These are phyloP conservation scores for Ferdinandea cuprea DNA, from an alignment of 2,888 invertebrate genomes.

Conservation along the genomic window DNA sequence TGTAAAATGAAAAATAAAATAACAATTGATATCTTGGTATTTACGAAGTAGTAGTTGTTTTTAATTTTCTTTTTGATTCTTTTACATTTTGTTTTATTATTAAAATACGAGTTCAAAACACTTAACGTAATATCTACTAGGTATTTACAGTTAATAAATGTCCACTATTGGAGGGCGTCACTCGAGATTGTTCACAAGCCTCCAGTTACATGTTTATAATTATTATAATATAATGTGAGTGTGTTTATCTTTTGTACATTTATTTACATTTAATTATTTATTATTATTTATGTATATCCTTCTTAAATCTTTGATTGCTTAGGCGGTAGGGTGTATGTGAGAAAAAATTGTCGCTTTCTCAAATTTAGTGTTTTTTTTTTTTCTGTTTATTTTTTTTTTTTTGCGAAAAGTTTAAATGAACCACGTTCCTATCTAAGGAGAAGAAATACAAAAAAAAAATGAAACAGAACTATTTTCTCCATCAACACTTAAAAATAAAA, in stretches of 20 bases:
- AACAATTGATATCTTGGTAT: slow-evolving; percentile 1
- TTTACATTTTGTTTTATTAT: slow-evolving; percentile 55
- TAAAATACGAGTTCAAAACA: slow-evolving; percentile 72
- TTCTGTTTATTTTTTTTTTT: not conserved
- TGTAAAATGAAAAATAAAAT: slow-evolving; percentile 16
- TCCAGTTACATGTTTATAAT: slow-evolving; percentile 52
- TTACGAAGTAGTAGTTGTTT: slow-evolving; percentile 40
- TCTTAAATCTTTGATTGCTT: slow-evolving; percentile 54
- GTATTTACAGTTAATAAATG: slow-evolving; percentile 68
- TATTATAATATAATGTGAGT: not conserved
- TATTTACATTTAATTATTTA: slow-evolving; percentile 65
- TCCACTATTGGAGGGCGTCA: slow-evolving; percentile 43
- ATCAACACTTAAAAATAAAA: slow-evolving; percentile 38
- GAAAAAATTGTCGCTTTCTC: not conserved
- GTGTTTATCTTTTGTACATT: slow-evolving; percentile 55
- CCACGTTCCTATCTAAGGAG: not conserved
- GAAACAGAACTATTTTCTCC: too few species aligned
- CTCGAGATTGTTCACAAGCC: slow-evolving; percentile 47
- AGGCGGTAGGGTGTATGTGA: slow-evolving; percentile 29
- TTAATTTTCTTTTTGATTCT: slow-evolving; percentile 12
- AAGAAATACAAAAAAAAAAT: slow-evolving; percentile 7
- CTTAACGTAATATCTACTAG: slow-evolving; percentile 55
- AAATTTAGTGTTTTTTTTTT: too few species aligned
- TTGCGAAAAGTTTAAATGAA: slow-evolving; percentile 9
- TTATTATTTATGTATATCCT: slow-evolving; percentile 15